These are phyloP conservation scores for Agonopterix subpropinquella DNA, from an alignment of 2,888 invertebrate genomes.

Conservation along the genomic window DNA sequence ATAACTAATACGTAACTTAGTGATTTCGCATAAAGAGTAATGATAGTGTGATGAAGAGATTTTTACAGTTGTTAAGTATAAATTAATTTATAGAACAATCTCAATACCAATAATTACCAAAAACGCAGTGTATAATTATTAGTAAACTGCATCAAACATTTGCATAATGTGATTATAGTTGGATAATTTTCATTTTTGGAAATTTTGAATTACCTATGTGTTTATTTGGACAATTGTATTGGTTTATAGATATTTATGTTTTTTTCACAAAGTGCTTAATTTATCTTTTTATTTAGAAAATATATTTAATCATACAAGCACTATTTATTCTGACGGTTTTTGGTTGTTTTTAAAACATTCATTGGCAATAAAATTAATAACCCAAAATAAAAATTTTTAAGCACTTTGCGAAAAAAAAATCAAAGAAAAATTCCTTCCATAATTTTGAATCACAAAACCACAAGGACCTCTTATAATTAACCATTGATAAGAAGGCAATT, in stretches of 20 bases:
- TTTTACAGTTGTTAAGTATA: slow-evolving; percentile 76
- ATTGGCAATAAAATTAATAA: too few species aligned
- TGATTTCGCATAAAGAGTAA: slow-evolving; percentile 71
- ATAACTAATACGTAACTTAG: slow-evolving; percentile 75
- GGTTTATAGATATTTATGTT: slow-evolving; percentile 14
- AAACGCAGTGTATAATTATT: slow-evolving; percentile 69
- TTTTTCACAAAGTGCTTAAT: slow-evolving; percentile 46
- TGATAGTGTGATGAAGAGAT: slow-evolving; percentile 74
- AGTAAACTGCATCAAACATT: slow-evolving; percentile 56
- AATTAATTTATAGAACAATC: slow-evolving; percentile 76
- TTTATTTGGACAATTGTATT: slow-evolving; percentile 29
- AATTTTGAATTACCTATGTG: slow-evolving; percentile 32
- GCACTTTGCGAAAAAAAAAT: slow-evolving; percentile 35
- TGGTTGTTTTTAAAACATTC: too few species aligned
- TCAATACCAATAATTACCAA: slow-evolving; percentile 77
- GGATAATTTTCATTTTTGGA: slow-evolving; percentile 41
- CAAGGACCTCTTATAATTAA: slow-evolving; percentile 76
- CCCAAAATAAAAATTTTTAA: slow-evolving; percentile 17
- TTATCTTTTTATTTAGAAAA: slow-evolving; percentile 15
- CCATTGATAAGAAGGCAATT: slow-evolving; percentile 76
- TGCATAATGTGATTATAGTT: slow-evolving; percentile 63
- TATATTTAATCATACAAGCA: too few species aligned
- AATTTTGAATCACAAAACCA: slow-evolving; percentile 70
- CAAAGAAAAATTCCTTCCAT: slow-evolving; percentile 26
- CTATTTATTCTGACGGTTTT: too few species aligned